Evolutionary conservation across 2,888 invertebrate genomes (phyloP).

Genomic region (Cryptocephalus moraei): DNA sequence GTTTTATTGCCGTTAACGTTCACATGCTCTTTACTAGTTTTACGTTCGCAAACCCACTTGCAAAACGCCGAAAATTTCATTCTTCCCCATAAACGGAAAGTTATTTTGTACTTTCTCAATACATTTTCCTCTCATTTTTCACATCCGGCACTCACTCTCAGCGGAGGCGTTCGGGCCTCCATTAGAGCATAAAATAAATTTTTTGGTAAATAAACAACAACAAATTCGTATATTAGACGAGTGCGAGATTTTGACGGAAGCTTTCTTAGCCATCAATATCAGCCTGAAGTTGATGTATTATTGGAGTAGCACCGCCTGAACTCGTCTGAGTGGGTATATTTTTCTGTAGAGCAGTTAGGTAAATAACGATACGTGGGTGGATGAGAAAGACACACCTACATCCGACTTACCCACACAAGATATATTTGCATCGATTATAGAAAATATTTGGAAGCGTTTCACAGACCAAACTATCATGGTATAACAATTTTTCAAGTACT

Average conservation of each 20-base stretch:
- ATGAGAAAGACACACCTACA: neutral
- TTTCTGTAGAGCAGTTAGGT: constrained; percentile 27
- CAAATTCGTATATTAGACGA: constrained; percentile 7
- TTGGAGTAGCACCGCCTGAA: constrained; percentile 7
- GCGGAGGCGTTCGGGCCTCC: constrained; percentile 1
- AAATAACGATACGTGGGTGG: neutral
- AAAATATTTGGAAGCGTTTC: too few species aligned
- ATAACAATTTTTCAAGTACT: too few species aligned
- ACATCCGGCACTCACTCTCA: too few species aligned
- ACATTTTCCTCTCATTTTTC: too few species aligned
- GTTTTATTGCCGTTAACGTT: too few species aligned
- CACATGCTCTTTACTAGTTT: too few species aligned
- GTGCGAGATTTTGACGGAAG: constrained; percentile 32
- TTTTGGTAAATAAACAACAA: constrained; percentile 15
- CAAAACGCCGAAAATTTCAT: neutral
- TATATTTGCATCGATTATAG: too few species aligned
- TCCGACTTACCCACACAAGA: too few species aligned
- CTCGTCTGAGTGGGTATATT: constrained; percentile 33
- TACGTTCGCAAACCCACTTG: too few species aligned
- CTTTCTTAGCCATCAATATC: constrained; percentile 36
- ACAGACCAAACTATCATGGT: too few species aligned
- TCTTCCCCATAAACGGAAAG: neutral
- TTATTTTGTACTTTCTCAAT: too few species aligned
- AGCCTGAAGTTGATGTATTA: constrained; percentile 32
- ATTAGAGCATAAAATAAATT: constrained; percentile 13